Percentiles rank a stretch among this genome's conserved stretches.
Conservation (phyloP, 53 echinoderm and acorn worm species). For the Holothuria scabra region DNA sequence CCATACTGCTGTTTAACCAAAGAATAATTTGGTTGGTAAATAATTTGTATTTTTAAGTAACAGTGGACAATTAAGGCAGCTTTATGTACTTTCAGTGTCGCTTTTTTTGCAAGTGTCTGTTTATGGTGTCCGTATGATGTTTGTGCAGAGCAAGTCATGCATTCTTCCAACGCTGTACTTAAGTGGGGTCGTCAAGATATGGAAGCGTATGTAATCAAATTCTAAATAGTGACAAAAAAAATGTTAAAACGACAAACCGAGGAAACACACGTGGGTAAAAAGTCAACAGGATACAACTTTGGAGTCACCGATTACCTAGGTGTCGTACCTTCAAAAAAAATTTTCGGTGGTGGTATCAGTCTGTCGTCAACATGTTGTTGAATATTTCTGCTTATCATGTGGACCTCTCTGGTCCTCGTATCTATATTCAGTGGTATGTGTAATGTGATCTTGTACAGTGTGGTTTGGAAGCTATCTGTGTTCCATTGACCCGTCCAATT, state of each 20-base stretch:
- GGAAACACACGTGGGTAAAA: slow-evolving; percentile 46
- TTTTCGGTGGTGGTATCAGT: slow-evolving; percentile 36
- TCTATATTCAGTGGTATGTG: slow-evolving; percentile 46
- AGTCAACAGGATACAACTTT: slow-evolving; percentile 35
- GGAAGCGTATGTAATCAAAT: slow-evolving; percentile 32
- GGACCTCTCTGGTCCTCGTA: not conserved
- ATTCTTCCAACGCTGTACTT: slow-evolving; percentile 22
- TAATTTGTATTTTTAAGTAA: slow-evolving; percentile 17
- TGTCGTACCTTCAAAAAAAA: slow-evolving; percentile 46
- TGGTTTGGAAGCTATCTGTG: slow-evolving; percentile 44
- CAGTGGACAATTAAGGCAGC: slow-evolving; percentile 25
- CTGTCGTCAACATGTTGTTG: slow-evolving; percentile 29
- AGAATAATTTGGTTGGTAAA: slow-evolving; percentile 41
- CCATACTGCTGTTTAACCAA: slow-evolving; percentile 52
- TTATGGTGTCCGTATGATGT: slow-evolving; percentile 38
- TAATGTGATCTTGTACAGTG: slow-evolving; percentile 29
- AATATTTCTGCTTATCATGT: slow-evolving; percentile 42
- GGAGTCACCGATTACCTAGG: slow-evolving; percentile 48
- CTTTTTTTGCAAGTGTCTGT: slow-evolving; percentile 42
- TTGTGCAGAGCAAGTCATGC: slow-evolving; percentile 32
- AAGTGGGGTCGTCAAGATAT: not conserved
- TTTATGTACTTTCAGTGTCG: slow-evolving; percentile 37
- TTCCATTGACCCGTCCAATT: slow-evolving; percentile 17
- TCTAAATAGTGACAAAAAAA: slow-evolving; percentile 44
- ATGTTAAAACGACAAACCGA: slow-evolving; percentile 43